phyloP scores from a whole-genome alignment of 2,113 vertebrate species.

The Notothenia rossii region DNA sequence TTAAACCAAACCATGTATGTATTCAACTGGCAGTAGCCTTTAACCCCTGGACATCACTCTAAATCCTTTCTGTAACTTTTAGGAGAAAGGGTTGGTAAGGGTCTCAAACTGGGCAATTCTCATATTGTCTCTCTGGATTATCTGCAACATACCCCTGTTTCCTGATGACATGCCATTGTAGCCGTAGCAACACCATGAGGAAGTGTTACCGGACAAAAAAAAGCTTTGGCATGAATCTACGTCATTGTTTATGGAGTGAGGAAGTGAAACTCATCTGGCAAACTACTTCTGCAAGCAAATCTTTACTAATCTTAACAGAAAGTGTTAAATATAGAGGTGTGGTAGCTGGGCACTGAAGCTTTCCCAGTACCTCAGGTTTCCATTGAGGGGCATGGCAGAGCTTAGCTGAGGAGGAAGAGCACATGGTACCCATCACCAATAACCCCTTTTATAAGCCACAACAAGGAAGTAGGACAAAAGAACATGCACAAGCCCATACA shows the following conservation, averaged over 20 bases:
- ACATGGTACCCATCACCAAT: constrained; percentile 30
- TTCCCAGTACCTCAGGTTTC: constrained; percentile 26
- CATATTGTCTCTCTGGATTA: neutral
- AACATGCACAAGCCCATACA: constrained; percentile 29
- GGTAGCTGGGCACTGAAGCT: neutral
- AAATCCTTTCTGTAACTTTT: neutral
- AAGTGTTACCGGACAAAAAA: constrained; percentile 6
- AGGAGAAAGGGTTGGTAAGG: neutral
- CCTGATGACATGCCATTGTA: neutral
- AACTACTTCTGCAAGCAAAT: neutral
- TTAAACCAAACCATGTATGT: neutral
- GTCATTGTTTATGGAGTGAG: constrained; percentile 1
- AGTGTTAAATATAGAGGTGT: neutral
- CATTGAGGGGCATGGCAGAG: constrained; percentile 46
- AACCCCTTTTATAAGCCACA: constrained; percentile 28
- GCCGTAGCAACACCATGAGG: constrained; percentile 13
- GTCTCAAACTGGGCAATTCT: neutral
- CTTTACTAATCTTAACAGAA: neutral
- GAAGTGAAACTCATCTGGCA: constrained; percentile 63
- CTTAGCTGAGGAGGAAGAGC: constrained; percentile 1
- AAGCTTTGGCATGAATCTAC: neutral
- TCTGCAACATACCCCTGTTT: neutral
- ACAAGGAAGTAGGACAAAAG: constrained; percentile 12
- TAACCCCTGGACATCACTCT: neutral
- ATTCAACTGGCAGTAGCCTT: neutral